Conservation (phyloP, 2,888 invertebrate genomes). For the Marasmarcha lunaedactyla region DNA sequence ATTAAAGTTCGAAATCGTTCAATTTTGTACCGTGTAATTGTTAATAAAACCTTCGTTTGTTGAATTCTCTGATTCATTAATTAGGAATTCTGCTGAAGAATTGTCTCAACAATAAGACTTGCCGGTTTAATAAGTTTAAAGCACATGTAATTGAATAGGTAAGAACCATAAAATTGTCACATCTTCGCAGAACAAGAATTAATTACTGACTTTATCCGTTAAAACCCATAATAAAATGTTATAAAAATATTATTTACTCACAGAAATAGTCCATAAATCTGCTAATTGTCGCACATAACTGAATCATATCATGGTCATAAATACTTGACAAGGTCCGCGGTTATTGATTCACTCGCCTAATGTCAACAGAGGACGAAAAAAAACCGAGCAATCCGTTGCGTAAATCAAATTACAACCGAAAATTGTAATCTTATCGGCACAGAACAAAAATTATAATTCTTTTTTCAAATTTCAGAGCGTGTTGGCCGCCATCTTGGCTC, state of each 20-base stretch:
- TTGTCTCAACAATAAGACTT: too few species aligned
- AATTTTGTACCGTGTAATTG: too few species aligned
- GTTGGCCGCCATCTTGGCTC: conserved; percentile 51
- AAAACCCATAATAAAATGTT: conserved; percentile 13
- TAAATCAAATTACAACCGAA: background rate
- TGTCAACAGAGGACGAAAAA: conserved; percentile 28
- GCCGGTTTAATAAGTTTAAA: too few species aligned
- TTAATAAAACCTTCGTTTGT: too few species aligned
- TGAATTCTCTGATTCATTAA: too few species aligned
- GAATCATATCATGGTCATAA: conserved; percentile 21
- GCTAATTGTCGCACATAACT: conserved; percentile 39
- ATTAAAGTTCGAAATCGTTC: too few species aligned
- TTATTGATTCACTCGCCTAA: background rate
- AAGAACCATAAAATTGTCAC: too few species aligned
- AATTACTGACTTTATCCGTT: too few species aligned
- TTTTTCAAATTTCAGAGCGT: background rate
- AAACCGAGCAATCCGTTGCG: conserved; percentile 11
- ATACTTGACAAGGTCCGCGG: background rate
- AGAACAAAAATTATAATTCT: conserved; percentile 22
- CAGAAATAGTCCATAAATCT: conserved; percentile 38
- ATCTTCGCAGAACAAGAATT: too few species aligned
- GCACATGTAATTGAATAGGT: too few species aligned
- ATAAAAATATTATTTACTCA: conserved; percentile 40
- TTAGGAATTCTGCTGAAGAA: too few species aligned
- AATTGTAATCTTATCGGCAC: conserved; percentile 26